Conservation (phyloP, 1,140 invertebrate species). For the Laupala kohalensis region DNA sequence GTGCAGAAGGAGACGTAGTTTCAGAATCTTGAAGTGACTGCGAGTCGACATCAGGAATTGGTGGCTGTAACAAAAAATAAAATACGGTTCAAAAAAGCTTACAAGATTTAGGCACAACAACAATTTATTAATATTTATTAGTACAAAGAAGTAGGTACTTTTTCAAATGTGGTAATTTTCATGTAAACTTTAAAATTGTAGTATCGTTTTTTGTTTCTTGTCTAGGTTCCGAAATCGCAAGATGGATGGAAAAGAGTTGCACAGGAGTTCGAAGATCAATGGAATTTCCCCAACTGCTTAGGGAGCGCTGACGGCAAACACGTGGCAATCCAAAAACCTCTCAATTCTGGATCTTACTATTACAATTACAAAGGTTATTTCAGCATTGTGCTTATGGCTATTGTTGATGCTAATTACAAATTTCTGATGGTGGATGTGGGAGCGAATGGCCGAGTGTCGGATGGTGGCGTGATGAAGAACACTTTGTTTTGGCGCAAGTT, state of each 20-base stretch:
- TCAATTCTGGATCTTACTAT: slow-evolving; percentile 24
- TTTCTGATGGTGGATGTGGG: slow-evolving; percentile 26
- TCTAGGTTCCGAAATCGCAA: slow-evolving; percentile 9
- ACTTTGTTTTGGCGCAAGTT: slow-evolving; percentile 19
- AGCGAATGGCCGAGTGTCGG: slow-evolving; percentile 23
- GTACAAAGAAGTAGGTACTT: too few species aligned
- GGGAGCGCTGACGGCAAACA: slow-evolving; percentile 26
- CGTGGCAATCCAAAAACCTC: slow-evolving; percentile 22
- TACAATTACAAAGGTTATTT: slow-evolving; percentile 30
- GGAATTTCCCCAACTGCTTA: slow-evolving; percentile 24
- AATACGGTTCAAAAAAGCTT: too few species aligned
- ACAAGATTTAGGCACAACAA: too few species aligned
- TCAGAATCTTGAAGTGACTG: too few species aligned
- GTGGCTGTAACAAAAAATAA: too few species aligned
- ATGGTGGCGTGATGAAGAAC: slow-evolving; percentile 23
- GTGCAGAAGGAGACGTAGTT: too few species aligned
- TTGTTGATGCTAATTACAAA: slow-evolving; percentile 26
- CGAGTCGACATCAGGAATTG: too few species aligned
- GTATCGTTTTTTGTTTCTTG: too few species aligned
- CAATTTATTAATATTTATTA: slow-evolving; percentile 8
- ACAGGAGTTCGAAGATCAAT: slow-evolving; percentile 18
- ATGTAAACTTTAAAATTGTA: too few species aligned
- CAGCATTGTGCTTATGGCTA: slow-evolving; percentile 27
- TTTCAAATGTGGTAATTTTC: too few species aligned
- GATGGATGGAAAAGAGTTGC: slow-evolving; percentile 20